These are phyloP conservation scores for Papilio glaucus DNA, from an alignment of 1,140 invertebrate species.

Conservation along the genomic window DNA sequence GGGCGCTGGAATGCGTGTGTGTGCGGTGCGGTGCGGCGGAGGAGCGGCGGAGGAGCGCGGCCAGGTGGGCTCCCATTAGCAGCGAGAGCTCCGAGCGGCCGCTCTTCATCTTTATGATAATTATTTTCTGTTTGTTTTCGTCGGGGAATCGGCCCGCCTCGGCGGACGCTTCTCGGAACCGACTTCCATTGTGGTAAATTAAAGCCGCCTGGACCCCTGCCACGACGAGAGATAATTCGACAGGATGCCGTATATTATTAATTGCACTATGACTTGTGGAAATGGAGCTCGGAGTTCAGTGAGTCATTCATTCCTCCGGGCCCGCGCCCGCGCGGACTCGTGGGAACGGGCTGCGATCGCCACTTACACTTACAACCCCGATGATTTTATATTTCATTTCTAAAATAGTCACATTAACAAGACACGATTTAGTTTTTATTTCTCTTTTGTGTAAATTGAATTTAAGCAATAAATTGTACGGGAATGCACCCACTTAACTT, in stretches of 20 bases:
- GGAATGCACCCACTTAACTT: slow-evolving; percentile 37
- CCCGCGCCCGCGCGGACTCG: slow-evolving; percentile 54
- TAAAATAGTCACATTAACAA: slow-evolving; percentile 56
- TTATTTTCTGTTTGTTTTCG: slow-evolving; percentile 84
- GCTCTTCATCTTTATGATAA: slow-evolving; percentile 83
- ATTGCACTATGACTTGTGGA: slow-evolving; percentile 83
- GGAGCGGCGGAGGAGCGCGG: slow-evolving; percentile 52
- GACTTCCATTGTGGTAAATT: slow-evolving; percentile 82
- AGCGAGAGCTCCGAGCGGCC: slow-evolving; percentile 76
- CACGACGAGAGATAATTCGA: slow-evolving; percentile 83
- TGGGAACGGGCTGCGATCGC: slow-evolving; percentile 69
- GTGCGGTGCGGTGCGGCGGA: slow-evolving; percentile 38
- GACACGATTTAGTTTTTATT: slow-evolving; percentile 42
- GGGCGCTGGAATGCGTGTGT: slow-evolving; percentile 58
- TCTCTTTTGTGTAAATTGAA: slow-evolving; percentile 52
- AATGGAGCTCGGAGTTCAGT: slow-evolving; percentile 79
- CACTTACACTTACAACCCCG: slow-evolving; percentile 69
- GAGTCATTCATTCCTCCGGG: slow-evolving; percentile 80
- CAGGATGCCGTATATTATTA: slow-evolving; percentile 83
- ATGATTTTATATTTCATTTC: slow-evolving; percentile 59
- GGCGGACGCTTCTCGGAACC: slow-evolving; percentile 79
- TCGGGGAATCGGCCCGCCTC: slow-evolving; percentile 80
- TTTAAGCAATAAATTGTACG: slow-evolving; percentile 34
- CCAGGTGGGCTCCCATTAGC: slow-evolving; percentile 81
- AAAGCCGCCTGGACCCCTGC: slow-evolving; percentile 82